phyloP scores from a whole-genome alignment of 2,797 vertebrate genomes.

The Harpagifer antarcticus region DNA sequence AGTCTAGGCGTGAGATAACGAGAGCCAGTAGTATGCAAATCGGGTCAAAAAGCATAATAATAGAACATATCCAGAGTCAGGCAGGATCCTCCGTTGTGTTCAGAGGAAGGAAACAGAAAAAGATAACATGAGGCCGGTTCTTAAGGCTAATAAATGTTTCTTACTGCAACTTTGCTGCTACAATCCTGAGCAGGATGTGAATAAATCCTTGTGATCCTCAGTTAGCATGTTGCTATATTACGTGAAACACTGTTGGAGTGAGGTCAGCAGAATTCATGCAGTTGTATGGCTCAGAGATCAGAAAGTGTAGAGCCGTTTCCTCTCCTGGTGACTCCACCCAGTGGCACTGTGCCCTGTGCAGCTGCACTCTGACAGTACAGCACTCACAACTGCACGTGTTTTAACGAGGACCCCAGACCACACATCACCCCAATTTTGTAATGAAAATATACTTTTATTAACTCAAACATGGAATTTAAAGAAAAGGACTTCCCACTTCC shows the following conservation, averaged over 20 bases:
- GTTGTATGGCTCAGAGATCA: conserved; percentile 56
- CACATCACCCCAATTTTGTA: too few relatives aligned
- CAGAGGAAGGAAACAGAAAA: conserved; percentile 10
- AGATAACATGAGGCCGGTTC: background rate
- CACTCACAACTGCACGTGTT: background rate
- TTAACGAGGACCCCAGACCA: too few relatives aligned
- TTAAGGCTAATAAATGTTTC: conserved; percentile 3
- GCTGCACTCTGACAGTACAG: conserved; percentile 72
- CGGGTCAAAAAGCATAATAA: background rate
- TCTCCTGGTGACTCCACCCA: conserved; percentile 80
- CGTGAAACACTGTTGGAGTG: background rate
- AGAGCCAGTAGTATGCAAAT: background rate
- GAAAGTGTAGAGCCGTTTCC: conserved; percentile 75
- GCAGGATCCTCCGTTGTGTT: conserved; percentile 6
- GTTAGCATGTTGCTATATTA: background rate
- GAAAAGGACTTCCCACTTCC: too few relatives aligned
- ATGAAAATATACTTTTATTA: too few relatives aligned
- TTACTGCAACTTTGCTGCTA: background rate
- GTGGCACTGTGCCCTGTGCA: conserved; percentile 76
- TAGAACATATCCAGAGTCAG: background rate
- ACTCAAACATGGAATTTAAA: too few relatives aligned
- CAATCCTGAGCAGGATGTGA: too few relatives aligned
- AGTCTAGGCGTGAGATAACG: too few relatives aligned
- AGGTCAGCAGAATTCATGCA: background rate
- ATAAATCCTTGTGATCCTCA: background rate